Evolutionary conservation across 37 sponge, comb jelly and placozoan genomes (phyloP).

Genomic region (Eunapius fragilis): DNA sequence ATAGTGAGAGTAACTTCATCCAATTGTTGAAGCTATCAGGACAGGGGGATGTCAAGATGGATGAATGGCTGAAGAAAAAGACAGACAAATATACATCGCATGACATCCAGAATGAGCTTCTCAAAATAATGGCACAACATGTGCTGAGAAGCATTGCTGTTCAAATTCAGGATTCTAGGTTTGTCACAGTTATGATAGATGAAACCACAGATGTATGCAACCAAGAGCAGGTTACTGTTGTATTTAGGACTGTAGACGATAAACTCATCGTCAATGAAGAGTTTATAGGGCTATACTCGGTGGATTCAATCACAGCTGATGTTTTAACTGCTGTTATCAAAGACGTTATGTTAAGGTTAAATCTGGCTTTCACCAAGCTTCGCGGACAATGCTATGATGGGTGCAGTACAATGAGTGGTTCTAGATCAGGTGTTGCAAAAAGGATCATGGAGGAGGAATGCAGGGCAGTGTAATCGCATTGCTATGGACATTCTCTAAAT

Average conservation of each 20-base stretch:
- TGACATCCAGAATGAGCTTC: constrained; percentile 81
- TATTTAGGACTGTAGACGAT: constrained; percentile 43
- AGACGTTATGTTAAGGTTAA: constrained; percentile 22
- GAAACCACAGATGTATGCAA: constrained; percentile 64
- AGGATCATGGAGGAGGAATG: constrained; percentile 62
- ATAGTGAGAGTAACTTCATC: constrained; percentile 54
- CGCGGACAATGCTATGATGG: constrained; percentile 79
- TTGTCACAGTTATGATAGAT: too few relatives aligned
- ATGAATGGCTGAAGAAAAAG: constrained; percentile 64
- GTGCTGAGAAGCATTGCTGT: constrained; percentile 49
- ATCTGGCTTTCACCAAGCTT: constrained; percentile 24
- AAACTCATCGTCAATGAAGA: constrained; percentile 65
- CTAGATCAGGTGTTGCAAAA: constrained; percentile 48
- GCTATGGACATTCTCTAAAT: constrained; percentile 75
- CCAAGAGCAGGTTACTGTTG: constrained; percentile 75
- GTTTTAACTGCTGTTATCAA: constrained; percentile 37
- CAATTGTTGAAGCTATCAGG: constrained; percentile 52
- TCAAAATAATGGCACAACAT: constrained; percentile 73
- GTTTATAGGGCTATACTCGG: constrained; percentile 75
- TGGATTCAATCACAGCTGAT: constrained; percentile 52
- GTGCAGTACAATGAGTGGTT: constrained; percentile 34
- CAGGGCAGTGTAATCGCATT: constrained; percentile 62
- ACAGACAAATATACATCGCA: constrained; percentile 58
- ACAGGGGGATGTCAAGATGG: constrained; percentile 32
- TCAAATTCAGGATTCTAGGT: constrained; percentile 53